Percentiles rank a stretch among this genome's conserved stretches.
Evolutionary conservation across 2,888 invertebrate genomes (phyloP).

Genomic region (Aphodius granarius): DNA sequence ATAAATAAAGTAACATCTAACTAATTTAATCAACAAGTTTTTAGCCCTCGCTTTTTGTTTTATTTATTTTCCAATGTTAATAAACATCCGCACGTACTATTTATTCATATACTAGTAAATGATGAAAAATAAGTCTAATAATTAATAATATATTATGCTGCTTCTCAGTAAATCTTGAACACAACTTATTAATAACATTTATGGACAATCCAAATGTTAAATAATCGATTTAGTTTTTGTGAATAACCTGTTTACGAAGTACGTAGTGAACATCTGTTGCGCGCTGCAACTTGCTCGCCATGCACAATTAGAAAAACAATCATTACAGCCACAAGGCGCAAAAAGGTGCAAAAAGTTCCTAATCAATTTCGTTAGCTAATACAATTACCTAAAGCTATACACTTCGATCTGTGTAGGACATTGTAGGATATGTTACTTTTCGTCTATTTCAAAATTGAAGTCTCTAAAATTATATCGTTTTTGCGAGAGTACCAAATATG

Average conservation of each 20-base stretch:
- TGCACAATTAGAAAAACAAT: background rate
- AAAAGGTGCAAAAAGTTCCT: background rate
- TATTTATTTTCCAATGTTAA: background rate
- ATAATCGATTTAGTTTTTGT: background rate
- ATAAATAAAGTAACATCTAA: background rate
- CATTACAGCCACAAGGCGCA: background rate
- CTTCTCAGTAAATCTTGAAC: background rate
- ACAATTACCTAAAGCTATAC: background rate
- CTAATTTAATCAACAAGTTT: background rate
- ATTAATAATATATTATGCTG: background rate
- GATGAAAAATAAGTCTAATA: background rate
- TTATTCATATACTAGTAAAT: no score
- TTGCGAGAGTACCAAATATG: background rate
- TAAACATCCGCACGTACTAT: no score
- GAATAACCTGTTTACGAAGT: background rate
- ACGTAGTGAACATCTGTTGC: background rate
- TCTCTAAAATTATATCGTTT: background rate
- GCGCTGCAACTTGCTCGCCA: background rate
- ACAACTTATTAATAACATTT: background rate
- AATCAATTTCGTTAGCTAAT: background rate
- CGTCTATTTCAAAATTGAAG: background rate
- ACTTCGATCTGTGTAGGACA: background rate
- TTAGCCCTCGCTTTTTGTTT: background rate
- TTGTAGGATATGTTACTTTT: background rate
- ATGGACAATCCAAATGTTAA: background rate